Evolutionary conservation across 2,113 vertebrate genomes (phyloP).

Genomic region (Chamaetylas fuelleborni): DNA sequence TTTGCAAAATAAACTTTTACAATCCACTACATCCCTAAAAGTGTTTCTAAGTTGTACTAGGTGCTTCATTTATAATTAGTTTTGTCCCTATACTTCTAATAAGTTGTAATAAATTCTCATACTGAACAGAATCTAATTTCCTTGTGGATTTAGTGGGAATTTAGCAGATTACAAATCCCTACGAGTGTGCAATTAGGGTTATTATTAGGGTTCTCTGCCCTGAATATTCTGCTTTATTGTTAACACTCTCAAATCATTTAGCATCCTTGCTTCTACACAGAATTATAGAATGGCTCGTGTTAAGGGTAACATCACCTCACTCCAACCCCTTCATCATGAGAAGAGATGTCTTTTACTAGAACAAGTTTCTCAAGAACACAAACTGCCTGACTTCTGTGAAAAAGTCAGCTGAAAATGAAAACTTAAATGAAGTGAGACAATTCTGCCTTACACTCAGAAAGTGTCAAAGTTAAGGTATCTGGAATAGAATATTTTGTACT

Average conservation of each 20-base stretch:
- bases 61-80: not conserved
- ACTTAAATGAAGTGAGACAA: not conserved
- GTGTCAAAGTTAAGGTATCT: not conserved
- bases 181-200: accelerated
- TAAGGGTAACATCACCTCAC: not conserved
- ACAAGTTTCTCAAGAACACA: not conserved
- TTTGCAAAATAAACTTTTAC: not conserved
- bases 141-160: not conserved
- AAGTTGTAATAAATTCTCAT: not conserved
- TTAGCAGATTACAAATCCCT: not conserved
- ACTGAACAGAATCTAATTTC: not conserved
- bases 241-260: not conserved
- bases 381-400: not conserved
- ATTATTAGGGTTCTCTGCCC: not conserved
- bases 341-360: not conserved
- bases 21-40: not conserved
- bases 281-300: not conserved
- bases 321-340: accelerated
- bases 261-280: not conserved
- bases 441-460: not conserved
- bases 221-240: not conserved
- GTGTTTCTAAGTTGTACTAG: not conserved
- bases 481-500: not conserved
- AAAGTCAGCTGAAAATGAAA: not conserved
- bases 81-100: not conserved